Percentiles rank a stretch among this genome's conserved stretches.
phyloP scores from a whole-genome alignment of 1,140 invertebrate genomes.

The Heliconius himera region DNA sequence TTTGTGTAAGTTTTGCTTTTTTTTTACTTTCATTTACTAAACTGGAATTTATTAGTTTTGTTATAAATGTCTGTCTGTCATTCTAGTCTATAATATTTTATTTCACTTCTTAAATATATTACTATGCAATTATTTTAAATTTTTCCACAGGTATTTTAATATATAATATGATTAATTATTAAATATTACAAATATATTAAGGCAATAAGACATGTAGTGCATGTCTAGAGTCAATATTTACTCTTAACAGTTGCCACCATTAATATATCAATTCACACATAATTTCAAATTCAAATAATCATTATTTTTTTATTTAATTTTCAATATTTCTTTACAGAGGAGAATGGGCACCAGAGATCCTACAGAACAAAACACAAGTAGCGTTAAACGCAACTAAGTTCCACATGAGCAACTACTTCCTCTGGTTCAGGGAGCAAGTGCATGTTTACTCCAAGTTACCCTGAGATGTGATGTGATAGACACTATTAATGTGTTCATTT shows the following conservation, averaged over 20 bases:
- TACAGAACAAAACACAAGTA: constrained; percentile 84
- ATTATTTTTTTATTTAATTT: too few species aligned
- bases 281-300: too few species aligned
- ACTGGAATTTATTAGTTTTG: too few species aligned
- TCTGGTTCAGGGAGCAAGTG: constrained; percentile 89
- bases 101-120: too few species aligned
- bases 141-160: too few species aligned
- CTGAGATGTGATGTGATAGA: constrained; percentile 68
- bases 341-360: constrained; percentile 87
- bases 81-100: too few species aligned
- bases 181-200: too few species aligned
- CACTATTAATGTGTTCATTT: constrained; percentile 35
- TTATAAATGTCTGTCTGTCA: too few species aligned
- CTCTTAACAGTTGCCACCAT: background rate
- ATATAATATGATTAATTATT: too few species aligned
- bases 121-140: too few species aligned
- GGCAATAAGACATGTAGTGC: too few species aligned
- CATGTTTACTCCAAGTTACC: constrained; percentile 86
- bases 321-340: constrained; percentile 83
- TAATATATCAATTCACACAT: background rate
- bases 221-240: background rate
- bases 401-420: constrained; percentile 85
- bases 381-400: constrained; percentile 85
- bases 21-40: constrained; percentile 19
- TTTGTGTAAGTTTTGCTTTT: constrained; percentile 86